Base-by-base conservation (phyloP, 1,140 invertebrate species). In the Prorops nasuta region DNA sequence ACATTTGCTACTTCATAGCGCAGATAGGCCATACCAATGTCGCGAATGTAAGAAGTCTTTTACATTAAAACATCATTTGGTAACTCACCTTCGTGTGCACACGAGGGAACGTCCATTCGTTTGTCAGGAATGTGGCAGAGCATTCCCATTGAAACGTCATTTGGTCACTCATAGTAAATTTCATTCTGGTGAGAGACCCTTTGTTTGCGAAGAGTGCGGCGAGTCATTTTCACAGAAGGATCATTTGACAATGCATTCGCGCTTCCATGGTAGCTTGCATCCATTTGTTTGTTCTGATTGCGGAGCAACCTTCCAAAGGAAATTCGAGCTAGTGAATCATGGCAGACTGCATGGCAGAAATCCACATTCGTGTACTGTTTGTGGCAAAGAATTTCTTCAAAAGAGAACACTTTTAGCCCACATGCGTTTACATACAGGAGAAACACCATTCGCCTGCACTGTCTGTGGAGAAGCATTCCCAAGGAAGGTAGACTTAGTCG, bases 141-240 rank as follows among this genome's bases (percentile, higher is more conserved):
- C 87, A 36, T 93, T 93, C 74, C 87, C 89, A 0, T 72, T 90
- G 15, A 90, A 90, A 69, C 81, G 89, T 46, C 88, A 90, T 59
- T 76, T 92, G n/a, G 88, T 90, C 10, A 90, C 88, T 34, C 90
- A 92, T 73, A 86, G 84, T 72, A 90, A 91, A 77, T 90, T 89
- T 68, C 92, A 94, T 76, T 92, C 87, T 42, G 91, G 91, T 12
- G 88, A 92, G 67, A 79, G 91, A 53, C 91, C 92, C 3, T 94
- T 85, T 71, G 87, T 91, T 28, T 94, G 92, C 72, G 84, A 86
- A 59, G 85, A 91, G 51, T 94, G 92, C 72, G 90, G 89, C 14
- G 92, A 94, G 69, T 91, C 89, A 32, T 94, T 94, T 72, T 88
- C 88, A 3, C 86, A 89, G 62, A 89, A 91, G 74, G 88, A 88